These are phyloP conservation scores for rabbit (Oryctolagus cuniculus) DNA, from an alignment of 2,113 vertebrate genomes.

Conservation along the genomic window mOryCun1.1 NC_091434.1:42473001-42473500, in stretches of 20 bases:
- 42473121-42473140: slow-evolving; percentile 45
- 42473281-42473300: no score
- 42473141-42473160: neutral
- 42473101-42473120: neutral
- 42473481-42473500: no score
- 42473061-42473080: slow-evolving; percentile 72
- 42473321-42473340: no score
- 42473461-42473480: no score
- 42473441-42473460: no score
- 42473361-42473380: no score
- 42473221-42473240: slow-evolving; percentile 4
- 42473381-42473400: no score
- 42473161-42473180: slow-evolving; percentile 22
- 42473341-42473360: no score
- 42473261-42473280: no score
- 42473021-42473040: slow-evolving; percentile 56
- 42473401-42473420: no score
- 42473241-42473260: neutral
- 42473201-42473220: slow-evolving; percentile 44
- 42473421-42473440: no score
- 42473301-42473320: no score
- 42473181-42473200: slow-evolving; percentile 40
- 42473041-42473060: slow-evolving; percentile 67
- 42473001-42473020: slow-evolving; percentile 40
- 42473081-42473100: slow-evolving; percentile 10